Percentiles rank a stretch among this genome's conserved stretches.
phyloP scores from a whole-genome alignment of 2,797 vertebrate genomes.

The Myotis pilosus region DNA sequence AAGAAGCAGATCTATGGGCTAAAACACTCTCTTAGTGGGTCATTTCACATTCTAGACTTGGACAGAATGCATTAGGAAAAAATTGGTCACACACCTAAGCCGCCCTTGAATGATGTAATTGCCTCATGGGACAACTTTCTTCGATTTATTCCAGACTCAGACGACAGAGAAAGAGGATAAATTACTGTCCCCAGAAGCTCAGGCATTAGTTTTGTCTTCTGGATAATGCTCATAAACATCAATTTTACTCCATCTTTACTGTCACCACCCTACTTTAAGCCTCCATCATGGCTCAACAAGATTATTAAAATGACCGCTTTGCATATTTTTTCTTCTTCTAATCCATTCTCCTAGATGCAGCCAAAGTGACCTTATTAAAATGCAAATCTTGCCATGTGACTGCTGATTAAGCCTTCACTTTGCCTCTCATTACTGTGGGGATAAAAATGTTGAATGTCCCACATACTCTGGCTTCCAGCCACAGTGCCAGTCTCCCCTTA shows the following conservation, averaged over 20 bases:
- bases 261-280: not conserved
- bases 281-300: not conserved
- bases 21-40: not conserved
- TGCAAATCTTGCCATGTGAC: not conserved
- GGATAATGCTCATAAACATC: not conserved
- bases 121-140: not conserved
- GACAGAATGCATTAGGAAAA: not conserved
- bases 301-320: slow-evolving; percentile 19
- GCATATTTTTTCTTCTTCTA: slow-evolving; percentile 27
- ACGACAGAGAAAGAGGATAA: not conserved
- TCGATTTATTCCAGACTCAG: slow-evolving; percentile 6
- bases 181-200: not conserved
- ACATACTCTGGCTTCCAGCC: not conserved
- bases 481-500: not conserved
- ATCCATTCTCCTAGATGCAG: not conserved
- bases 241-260: not conserved
- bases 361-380: slow-evolving; percentile 15
- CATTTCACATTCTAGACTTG: not conserved
- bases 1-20: not conserved
- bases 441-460: not conserved
- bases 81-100: not conserved
- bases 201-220: slow-evolving; percentile 27
- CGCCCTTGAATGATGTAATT: not conserved
- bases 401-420: not conserved
- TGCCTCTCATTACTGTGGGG: not conserved